Evolutionary conservation across 2,888 invertebrate genomes (phyloP).

Genomic region (Cistogaster globosa): DNA sequence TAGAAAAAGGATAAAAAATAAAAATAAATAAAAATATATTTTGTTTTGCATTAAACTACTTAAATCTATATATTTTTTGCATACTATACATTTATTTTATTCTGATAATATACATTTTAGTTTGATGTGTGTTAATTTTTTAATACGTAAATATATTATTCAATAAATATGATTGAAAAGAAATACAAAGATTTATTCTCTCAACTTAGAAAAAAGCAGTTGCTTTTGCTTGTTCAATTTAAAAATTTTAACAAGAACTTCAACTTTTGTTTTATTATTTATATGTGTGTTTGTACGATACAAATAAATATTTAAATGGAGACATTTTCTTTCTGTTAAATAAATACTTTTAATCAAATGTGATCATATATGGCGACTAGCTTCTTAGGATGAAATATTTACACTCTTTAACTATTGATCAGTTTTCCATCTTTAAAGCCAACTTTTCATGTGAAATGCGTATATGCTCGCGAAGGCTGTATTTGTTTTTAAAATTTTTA

Average conservation of each 20-base stretch:
- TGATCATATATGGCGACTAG: constrained; percentile 58
- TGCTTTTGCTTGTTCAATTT: not conserved
- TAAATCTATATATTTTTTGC: constrained; percentile 11
- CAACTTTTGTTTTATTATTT: not conserved
- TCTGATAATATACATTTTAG: constrained; percentile 21
- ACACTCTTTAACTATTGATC: constrained; percentile 74
- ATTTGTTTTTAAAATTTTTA: constrained; percentile 83
- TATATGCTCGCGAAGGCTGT: constrained; percentile 83
- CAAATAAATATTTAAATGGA: not conserved
- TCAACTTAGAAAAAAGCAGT: no score
- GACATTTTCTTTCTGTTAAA: constrained; percentile 5
- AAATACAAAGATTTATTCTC: not conserved
- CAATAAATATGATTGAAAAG: not conserved
- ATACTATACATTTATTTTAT: constrained; percentile 14
- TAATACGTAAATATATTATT: constrained; percentile 14
- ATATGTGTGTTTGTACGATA: not conserved
- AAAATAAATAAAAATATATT: constrained; percentile 19
- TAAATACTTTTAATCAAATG: constrained; percentile 15
- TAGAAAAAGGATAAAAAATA: no score
- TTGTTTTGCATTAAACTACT: constrained; percentile 52
- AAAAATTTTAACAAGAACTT: not conserved
- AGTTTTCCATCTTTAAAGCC: constrained; percentile 79
- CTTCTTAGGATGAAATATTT: constrained; percentile 70
- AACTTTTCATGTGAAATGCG: constrained; percentile 83
- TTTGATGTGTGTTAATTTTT: not conserved